phyloP scores from a whole-genome alignment of 2,888 invertebrate genomes.

The Acrobasis repandana region DNA sequence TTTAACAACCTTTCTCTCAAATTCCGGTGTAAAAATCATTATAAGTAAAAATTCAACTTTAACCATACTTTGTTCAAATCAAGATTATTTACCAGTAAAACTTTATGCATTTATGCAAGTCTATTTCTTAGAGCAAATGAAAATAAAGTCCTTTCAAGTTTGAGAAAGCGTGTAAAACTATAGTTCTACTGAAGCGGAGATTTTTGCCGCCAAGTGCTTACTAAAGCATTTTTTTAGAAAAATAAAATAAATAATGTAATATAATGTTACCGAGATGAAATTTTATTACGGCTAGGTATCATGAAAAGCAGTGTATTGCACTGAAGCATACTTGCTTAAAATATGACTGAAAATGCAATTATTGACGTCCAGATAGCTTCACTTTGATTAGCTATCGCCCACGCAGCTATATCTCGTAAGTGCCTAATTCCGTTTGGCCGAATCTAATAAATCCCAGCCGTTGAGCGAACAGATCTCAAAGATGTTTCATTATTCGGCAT shows the following conservation, averaged over 20 bases:
- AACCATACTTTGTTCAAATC: too few species aligned
- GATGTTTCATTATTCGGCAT: conserved; percentile 80
- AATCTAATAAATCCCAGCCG: conserved; percentile 75
- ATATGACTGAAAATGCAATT: neutral
- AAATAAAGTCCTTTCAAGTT: neutral
- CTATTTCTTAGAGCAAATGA: neutral
- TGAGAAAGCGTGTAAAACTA: neutral
- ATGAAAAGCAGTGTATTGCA: too few species aligned
- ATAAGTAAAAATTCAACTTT: too few species aligned
- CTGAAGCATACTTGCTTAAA: too few species aligned
- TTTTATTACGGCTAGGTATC: too few species aligned
- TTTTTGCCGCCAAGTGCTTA: neutral
- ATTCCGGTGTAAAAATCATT: too few species aligned
- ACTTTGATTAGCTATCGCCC: conserved; percentile 25
- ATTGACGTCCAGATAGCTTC: neutral
- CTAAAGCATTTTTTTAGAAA: too few species aligned
- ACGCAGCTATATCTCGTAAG: conserved; percentile 43
- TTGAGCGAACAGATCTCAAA: conserved; percentile 70
- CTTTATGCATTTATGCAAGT: neutral
- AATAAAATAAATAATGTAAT: too few species aligned
- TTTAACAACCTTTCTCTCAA: too few species aligned
- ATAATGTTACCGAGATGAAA: too few species aligned
- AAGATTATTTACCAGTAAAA: neutral
- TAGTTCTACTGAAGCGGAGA: neutral
- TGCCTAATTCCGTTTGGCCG: conserved; percentile 68